Percentiles rank a stretch among this genome's conserved stretches.
Evolutionary conservation across 2,888 invertebrate genomes (phyloP).

Genomic region (Gymnocheta viridis): DNA sequence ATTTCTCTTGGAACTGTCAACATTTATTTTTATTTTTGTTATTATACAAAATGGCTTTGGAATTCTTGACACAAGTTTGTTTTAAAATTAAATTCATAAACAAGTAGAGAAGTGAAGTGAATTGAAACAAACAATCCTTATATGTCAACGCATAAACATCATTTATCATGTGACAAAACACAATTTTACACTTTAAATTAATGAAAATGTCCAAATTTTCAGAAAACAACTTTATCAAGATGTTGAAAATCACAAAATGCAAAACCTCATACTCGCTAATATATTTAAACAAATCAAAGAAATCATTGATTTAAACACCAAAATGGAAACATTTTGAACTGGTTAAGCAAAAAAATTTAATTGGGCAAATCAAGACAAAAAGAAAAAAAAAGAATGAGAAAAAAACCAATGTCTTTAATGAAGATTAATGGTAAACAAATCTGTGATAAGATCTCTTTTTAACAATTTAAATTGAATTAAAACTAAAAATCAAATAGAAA

Average conservation of each 20-base stretch:
- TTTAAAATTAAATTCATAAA: constrained; percentile 26
- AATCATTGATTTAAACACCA: constrained; percentile 53
- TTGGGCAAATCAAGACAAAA: constrained; percentile 31
- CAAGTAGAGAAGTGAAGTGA: constrained; percentile 9
- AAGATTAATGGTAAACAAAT: constrained; percentile 66
- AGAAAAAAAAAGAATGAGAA: background rate
- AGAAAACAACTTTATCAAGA: constrained; percentile 70
- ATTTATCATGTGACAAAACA: constrained; percentile 71
- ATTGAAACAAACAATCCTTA: constrained; percentile 56
- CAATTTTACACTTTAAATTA: constrained; percentile 70
- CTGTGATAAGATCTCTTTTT: constrained; percentile 56
- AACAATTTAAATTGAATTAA: constrained; percentile 54
- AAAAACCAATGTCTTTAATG: constrained; percentile 63
- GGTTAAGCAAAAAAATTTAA: constrained; percentile 44
- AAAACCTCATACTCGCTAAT: background rate
- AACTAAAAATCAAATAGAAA: constrained; percentile 39
- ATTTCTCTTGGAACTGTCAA: constrained; percentile 48
- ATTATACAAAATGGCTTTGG: constrained; percentile 19
- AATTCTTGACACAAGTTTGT: constrained; percentile 48
- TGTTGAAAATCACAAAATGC: constrained; percentile 55
- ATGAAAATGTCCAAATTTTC: constrained; percentile 70
- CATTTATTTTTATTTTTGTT: constrained; percentile 24
- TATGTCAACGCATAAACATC: constrained; percentile 70
- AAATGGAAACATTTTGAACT: constrained; percentile 54
- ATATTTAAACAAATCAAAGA: constrained; percentile 26